Evolutionary conservation across 2,888 invertebrate genomes (phyloP), one percentile per base, ranked within the genome.

Genomic region (Sycophila texana): DNA sequence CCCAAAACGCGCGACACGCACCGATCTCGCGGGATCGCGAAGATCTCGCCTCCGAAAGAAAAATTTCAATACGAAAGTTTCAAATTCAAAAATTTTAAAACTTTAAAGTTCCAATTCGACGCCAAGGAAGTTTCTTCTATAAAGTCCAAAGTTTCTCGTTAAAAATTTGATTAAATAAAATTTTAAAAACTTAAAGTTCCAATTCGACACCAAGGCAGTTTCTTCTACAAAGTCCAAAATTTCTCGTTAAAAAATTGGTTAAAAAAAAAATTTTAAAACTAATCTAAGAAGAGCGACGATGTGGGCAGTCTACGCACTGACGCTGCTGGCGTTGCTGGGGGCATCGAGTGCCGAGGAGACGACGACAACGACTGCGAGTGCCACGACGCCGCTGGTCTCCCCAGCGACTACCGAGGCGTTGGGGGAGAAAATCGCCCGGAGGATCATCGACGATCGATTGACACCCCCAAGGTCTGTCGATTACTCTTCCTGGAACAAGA

Each of bases 391-490:
- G 16, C 10, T 49, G 14, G n/a, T 58, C 2, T 2, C 68, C 14
- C 4, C 16, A 1, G 13, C 66, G 20, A 20, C 30, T 14, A 12
- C 22, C 18, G 70, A 26, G 18, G 16, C 20, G 4, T 55, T 30
- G 16, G 39, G 39, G 39, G 78, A 76, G 1, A 81, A 81, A n/a
- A 79, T 79, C 14, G 58, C 77, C 7, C 68, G 81, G 55, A 66
- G 81, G 22, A 63, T 79, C 2, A 77, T 79, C 39, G 81, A 81
- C 10, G 79, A 81, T 7, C 61, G 77, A 14, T 53, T 79, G 16
- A 77, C 51, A 0, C 79, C 77, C 0, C 81, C 81, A 3, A 71
- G 66, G 39, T 14, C 63, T 13, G 65, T 65, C 3, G 81, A 81
- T 10, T 81, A 71, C 13, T 20, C 74, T 0, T 10, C 65, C 4